Conservation (phyloP, 1,140 invertebrate species). For the Acyrthosiphon pisum region DNA sequence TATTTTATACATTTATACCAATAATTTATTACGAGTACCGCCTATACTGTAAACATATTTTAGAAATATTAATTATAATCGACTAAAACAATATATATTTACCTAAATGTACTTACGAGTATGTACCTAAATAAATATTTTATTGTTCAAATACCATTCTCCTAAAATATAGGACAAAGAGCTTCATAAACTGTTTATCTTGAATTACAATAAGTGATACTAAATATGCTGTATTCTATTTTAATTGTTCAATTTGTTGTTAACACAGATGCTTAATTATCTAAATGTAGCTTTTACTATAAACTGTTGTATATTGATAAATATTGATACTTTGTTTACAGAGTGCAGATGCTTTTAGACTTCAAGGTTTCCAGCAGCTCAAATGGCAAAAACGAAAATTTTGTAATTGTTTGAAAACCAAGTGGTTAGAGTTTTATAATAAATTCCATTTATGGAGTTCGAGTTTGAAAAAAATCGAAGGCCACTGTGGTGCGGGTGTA, state of each 20-base stretch:
- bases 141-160: too few species aligned
- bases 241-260: neutral
- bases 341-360: slow-evolving; percentile 78
- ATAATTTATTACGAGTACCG: too few species aligned
- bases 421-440: slow-evolving; percentile 69
- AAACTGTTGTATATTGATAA: neutral
- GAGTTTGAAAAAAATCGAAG: slow-evolving; percentile 77
- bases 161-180: too few species aligned
- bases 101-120: too few species aligned
- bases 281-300: neutral
- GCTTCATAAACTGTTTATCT: too few species aligned
- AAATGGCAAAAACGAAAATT: slow-evolving; percentile 78
- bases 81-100: too few species aligned
- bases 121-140: too few species aligned
- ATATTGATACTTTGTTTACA: slow-evolving; percentile 62
- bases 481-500: slow-evolving; percentile 80
- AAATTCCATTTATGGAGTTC: slow-evolving; percentile 77
- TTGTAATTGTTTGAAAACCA: slow-evolving; percentile 70
- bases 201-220: neutral
- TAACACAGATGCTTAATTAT: neutral
- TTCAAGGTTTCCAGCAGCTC: slow-evolving; percentile 79
- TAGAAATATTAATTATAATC: too few species aligned
- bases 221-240: neutral
- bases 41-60: too few species aligned
- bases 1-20: too few species aligned